Conservation (phyloP, 2,113 vertebrate genomes). For the Amblyopsis rosae region DNA sequence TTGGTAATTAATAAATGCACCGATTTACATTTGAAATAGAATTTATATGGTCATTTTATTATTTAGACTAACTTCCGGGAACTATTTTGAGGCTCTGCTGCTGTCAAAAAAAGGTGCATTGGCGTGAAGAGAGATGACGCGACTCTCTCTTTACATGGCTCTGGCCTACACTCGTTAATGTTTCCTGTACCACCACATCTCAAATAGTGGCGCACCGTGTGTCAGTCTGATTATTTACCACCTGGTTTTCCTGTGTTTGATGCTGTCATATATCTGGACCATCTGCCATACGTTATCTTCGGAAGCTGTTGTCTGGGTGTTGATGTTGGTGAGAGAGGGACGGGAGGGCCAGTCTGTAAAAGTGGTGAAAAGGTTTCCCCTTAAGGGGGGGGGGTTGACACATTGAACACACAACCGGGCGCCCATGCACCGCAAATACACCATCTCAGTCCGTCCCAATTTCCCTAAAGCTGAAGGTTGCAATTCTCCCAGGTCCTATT, state of each 20-base stretch:
- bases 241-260: slow-evolving; percentile 39
- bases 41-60: too few species aligned
- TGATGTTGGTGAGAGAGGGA: slow-evolving; percentile 44
- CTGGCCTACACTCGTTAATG: slow-evolving; percentile 5
- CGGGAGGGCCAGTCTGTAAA: slow-evolving; percentile 47
- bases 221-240: slow-evolving; percentile 2
- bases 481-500: slow-evolving; percentile 65
- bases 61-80: too few species aligned
- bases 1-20: too few species aligned
- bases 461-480: slow-evolving; percentile 80
- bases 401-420: slow-evolving; percentile 56
- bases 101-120: too few species aligned
- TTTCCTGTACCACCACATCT: slow-evolving; percentile 47
- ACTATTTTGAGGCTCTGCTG: too few species aligned
- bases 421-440: slow-evolving; percentile 56
- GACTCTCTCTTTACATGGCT: too few species aligned
- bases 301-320: slow-evolving; percentile 33
- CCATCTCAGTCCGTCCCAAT: slow-evolving; percentile 76
- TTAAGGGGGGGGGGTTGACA: slow-evolving; percentile 74
- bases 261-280: slow-evolving; percentile 27
- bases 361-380: slow-evolving; percentile 73
- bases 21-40: too few species aligned
- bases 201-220: slow-evolving; percentile 32
- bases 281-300: slow-evolving; percentile 29
- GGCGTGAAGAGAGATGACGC: too few species aligned